A percentile compares a stretch with the other conserved stretches of the same genome.
Conservation (phyloP, 2,113 vertebrate species). For the Chaetura pelagica region DNA sequence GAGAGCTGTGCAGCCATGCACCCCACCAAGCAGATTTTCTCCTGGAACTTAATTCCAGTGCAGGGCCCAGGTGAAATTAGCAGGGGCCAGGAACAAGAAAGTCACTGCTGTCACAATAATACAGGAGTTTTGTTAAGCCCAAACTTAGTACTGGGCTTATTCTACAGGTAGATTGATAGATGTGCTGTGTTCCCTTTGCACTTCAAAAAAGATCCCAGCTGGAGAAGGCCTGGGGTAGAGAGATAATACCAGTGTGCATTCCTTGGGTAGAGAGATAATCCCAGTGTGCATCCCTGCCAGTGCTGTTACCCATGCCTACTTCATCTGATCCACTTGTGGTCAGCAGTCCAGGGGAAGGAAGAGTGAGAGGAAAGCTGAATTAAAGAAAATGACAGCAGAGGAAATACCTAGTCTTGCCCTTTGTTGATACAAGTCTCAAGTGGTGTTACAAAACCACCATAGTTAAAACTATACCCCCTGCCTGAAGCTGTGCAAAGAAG, state of each 20-base stretch:
- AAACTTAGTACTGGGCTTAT: neutral
- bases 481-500: neutral
- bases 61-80: neutral
- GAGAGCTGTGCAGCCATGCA: neutral
- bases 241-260: fast-evolving
- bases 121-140: neutral
- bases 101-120: neutral
- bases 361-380: neutral
- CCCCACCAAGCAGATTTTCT: neutral
- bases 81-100: neutral
- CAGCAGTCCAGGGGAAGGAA: neutral
- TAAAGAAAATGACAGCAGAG: neutral
- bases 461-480: neutral
- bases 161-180: neutral
- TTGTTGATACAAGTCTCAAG: neutral
- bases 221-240: neutral
- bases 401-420: neutral
- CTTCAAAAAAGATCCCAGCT: neutral
- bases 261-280: neutral
- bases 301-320: neutral
- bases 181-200: neutral
- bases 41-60: neutral
- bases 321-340: fast-evolving
- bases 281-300: fast-evolving
- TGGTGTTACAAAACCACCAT: neutral